phyloP scores from a whole-genome alignment of 2,113 vertebrate species.

The Dicerorhinus sumatrensis region DNA sequence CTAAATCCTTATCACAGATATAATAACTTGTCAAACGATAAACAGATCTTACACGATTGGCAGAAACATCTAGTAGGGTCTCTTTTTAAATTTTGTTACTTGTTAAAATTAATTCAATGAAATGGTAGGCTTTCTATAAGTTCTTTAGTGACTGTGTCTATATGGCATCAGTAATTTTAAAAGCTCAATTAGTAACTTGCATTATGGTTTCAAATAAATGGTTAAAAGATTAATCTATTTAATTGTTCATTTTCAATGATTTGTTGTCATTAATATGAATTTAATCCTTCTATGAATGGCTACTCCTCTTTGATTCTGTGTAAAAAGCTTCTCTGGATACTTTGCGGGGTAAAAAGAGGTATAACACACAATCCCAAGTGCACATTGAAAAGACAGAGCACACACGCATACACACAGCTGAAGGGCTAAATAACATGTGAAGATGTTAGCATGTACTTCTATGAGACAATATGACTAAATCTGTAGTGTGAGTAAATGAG shows the following conservation, averaged over 20 bases:
- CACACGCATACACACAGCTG: background rate
- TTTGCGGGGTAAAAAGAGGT: background rate
- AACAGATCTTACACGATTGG: background rate
- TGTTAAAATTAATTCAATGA: background rate
- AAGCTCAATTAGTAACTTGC: background rate
- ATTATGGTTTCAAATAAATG: slow-evolving; percentile 30
- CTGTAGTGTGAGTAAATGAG: background rate
- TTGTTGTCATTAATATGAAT: slow-evolving; percentile 6
- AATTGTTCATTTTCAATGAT: slow-evolving; percentile 3
- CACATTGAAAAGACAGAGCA: background rate
- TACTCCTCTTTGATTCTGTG: slow-evolving; percentile 31
- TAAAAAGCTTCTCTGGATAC: background rate
- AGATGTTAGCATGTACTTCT: background rate
- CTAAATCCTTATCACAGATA: background rate
- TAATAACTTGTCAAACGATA: slow-evolving; percentile 38
- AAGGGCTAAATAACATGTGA: background rate
- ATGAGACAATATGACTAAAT: background rate
- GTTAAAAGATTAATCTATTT: slow-evolving; percentile 34
- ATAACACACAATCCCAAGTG: background rate
- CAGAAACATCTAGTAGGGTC: background rate
- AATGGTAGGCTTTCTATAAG: background rate
- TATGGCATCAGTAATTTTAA: background rate
- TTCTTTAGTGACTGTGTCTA: background rate
- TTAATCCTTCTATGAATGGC: background rate
- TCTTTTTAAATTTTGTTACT: slow-evolving; percentile 30